Evolutionary conservation across 2,797 vertebrate genomes (phyloP), one percentile per base, ranked within the genome.

Genomic region (Alectoris magna): DNA sequence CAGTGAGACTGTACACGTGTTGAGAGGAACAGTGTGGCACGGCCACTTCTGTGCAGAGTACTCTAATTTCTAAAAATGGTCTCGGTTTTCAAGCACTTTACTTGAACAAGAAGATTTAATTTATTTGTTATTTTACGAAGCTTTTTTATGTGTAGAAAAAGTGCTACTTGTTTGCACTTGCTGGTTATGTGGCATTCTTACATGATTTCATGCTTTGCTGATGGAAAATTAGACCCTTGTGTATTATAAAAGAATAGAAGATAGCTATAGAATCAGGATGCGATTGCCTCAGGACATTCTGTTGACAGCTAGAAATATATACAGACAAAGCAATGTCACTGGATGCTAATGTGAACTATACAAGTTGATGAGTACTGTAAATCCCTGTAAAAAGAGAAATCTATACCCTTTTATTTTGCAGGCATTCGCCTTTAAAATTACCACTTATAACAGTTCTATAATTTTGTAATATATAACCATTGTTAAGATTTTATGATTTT

Each of bases 191-290:
- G 97, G 98, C 98, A 98, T 98, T 99, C 98, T 98, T 98, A 97
- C 97, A 98, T 98, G 98, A 99, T 99, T 99, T 99, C 98, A 99
- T 98, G 98, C 99, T 99, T 99, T 99, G 97, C 98, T 98, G 98
- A 99, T 99, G 98, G 98, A 99, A 99, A 99, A 99, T 99, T 98
- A 99, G 98, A 97, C 98, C 98, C 98, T 96, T 97, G 98, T 98
- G 97, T 98, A 98, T 98, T 98, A 97, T 98, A 98, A 98, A 98
- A 98, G 98, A 98, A 97, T 97, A 98, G 98, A 98, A 98, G 98
- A 98, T 97, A 96, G 98, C 98, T 98, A 97, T 98, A 97, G 98
- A 98, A 98, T 97, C 95, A 97, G 97, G 98, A 98, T 99, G 98
- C 98, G 98, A 98, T 99, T 97, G 99, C 99, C 99, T 98, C 98